Conservation (phyloP, 2,797 vertebrate genomes). For the Pterois miles region DNA sequence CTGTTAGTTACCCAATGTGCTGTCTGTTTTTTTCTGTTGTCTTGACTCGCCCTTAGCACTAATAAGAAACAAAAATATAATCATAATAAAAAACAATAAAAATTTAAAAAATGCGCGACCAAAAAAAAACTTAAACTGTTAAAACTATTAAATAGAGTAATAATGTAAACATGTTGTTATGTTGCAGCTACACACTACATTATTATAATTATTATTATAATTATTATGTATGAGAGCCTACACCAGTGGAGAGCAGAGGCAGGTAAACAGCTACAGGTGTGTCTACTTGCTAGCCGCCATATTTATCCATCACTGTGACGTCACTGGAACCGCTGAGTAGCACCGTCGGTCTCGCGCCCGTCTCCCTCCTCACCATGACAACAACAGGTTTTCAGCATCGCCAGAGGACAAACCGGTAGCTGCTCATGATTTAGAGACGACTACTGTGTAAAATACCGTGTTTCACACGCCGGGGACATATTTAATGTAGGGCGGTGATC, state of each 20-base stretch:
- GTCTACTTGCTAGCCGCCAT: neutral
- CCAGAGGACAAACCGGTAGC: neutral
- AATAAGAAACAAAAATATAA: too few species aligned
- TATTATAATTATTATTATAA: too few species aligned
- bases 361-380: slow-evolving; percentile 69
- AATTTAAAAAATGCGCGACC: too few species aligned
- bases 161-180: too few species aligned
- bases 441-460: neutral
- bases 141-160: too few species aligned
- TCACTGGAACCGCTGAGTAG: slow-evolving; percentile 37
- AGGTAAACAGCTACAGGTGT: slow-evolving; percentile 20
- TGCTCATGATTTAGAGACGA: neutral
- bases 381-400: slow-evolving; percentile 57
- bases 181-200: too few species aligned
- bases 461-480: neutral
- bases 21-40: too few species aligned
- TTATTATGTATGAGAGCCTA: neutral
- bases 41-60: too few species aligned
- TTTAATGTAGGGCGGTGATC: neutral
- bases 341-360: slow-evolving; percentile 11
- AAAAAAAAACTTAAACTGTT: too few species aligned
- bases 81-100: too few species aligned
- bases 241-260: neutral
- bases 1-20: too few species aligned
- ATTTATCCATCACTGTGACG: slow-evolving; percentile 55